Percentiles rank a stretch among this genome's conserved stretches.
phyloP scores from a whole-genome alignment of 2,797 vertebrate genomes.

The Coilia nasus region DNA sequence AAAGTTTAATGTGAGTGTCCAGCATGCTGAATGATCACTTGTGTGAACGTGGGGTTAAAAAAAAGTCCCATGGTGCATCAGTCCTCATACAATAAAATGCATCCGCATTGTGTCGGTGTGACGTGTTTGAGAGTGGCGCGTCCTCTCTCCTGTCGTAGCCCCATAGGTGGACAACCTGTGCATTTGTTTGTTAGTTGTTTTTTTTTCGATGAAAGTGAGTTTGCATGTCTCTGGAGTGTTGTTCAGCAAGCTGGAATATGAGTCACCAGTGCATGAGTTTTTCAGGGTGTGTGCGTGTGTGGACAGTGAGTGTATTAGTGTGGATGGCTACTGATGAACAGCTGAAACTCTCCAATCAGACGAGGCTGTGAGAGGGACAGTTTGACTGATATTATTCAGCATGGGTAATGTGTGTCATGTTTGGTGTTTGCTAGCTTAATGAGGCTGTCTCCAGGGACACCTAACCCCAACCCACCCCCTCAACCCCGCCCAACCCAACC shows the following conservation, averaged over 20 bases:
- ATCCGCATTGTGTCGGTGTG: conserved; percentile 83
- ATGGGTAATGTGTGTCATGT: conserved; percentile 76
- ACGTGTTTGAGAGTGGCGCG: conserved; percentile 86
- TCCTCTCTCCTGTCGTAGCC: conserved; percentile 83
- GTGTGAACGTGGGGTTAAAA: conserved; percentile 70
- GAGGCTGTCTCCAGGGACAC: conserved; percentile 69
- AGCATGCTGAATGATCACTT: conserved; percentile 88
- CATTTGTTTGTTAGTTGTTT: conserved; percentile 68
- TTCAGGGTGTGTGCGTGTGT: conserved; percentile 60
- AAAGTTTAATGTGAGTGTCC: conserved; percentile 82
- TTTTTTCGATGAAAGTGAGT: conserved; percentile 75
- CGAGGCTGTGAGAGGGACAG: conserved; percentile 45
- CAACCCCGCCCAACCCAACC: too few relatives aligned
- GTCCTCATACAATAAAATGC: conserved; percentile 70
- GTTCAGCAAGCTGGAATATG: conserved; percentile 59
- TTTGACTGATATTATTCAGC: conserved; percentile 65
- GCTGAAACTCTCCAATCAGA: not conserved
- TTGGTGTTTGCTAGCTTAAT: conserved; percentile 69
- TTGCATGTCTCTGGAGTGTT: conserved; percentile 73
- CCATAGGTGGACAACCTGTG: conserved; percentile 88
- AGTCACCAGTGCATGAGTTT: not conserved
- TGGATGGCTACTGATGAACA: conserved; percentile 25
- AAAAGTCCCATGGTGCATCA: conserved; percentile 67
- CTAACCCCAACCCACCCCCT: not conserved
- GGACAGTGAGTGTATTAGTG: conserved; percentile 29